These are phyloP conservation scores for Andricus grossulariae DNA, from an alignment of 1,140 invertebrate genomes.

Conservation along the genomic window DNA sequence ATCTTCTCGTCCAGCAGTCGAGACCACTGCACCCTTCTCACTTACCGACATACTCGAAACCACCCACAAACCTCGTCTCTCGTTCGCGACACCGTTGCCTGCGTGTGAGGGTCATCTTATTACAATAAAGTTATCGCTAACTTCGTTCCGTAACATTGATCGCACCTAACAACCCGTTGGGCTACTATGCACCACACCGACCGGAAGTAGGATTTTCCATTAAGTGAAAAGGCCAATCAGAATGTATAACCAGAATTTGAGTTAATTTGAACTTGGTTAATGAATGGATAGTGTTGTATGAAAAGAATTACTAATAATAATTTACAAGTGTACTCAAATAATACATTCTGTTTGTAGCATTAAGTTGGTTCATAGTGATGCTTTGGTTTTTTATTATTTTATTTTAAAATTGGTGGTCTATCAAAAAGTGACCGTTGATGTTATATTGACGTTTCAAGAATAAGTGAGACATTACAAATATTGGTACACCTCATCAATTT, in stretches of 20 bases:
- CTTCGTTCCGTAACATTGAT: slow-evolving; percentile 65
- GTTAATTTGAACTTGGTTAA: too few relatives aligned
- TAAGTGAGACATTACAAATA: too few relatives aligned
- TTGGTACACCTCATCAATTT: too few relatives aligned
- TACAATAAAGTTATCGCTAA: slow-evolving; percentile 71
- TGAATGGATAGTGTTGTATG: too few relatives aligned
- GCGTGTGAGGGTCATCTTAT: slow-evolving; percentile 64
- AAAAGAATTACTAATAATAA: too few relatives aligned
- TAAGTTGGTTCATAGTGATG: too few relatives aligned
- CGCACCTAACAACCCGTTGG: slow-evolving; percentile 34
- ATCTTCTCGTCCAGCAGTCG: slow-evolving; percentile 67
- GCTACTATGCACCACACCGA: not conserved
- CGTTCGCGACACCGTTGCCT: slow-evolving; percentile 47
- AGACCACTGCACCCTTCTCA: slow-evolving; percentile 68
- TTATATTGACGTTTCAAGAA: too few relatives aligned
- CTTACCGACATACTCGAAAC: slow-evolving; percentile 68
- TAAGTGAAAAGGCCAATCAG: not conserved
- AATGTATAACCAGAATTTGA: not conserved
- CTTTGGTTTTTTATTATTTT: too few relatives aligned
- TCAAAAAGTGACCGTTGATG: too few relatives aligned
- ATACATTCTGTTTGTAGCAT: too few relatives aligned
- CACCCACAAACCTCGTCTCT: slow-evolving; percentile 60
- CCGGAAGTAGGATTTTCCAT: not conserved
- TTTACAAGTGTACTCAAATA: too few relatives aligned
- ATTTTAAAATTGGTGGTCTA: too few relatives aligned